Percentiles rank a stretch among this genome's conserved stretches.
Evolutionary conservation across 2,797 vertebrate genomes (phyloP).

Genomic region (Melanotaenia boesemani): DNA sequence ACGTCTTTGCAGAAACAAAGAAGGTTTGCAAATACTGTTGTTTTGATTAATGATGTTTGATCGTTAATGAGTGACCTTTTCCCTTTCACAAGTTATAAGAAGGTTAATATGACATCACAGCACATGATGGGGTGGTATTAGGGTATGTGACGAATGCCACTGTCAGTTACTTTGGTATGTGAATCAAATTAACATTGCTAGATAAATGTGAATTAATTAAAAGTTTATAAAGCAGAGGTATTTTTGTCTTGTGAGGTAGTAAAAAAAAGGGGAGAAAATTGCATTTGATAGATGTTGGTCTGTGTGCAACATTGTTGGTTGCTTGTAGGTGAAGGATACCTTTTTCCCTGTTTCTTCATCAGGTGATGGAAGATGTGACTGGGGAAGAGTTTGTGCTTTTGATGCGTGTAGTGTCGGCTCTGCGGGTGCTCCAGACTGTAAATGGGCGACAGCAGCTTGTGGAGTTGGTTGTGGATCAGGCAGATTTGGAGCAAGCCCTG

Average conservation of each 20-base stretch:
- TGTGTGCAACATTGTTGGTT: too few relatives aligned
- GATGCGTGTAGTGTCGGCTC: constrained; percentile 93
- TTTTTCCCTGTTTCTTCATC: not conserved
- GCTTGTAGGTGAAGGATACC: not conserved
- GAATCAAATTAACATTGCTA: too few relatives aligned
- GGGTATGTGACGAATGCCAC: too few relatives aligned
- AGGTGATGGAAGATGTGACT: constrained; percentile 98
- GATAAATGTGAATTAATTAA: too few relatives aligned
- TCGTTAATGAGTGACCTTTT: not conserved
- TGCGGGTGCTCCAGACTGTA: constrained; percentile 94
- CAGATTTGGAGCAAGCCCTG: constrained; percentile 94
- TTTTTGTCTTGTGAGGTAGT: too few relatives aligned
- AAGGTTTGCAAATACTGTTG: constrained; percentile 82
- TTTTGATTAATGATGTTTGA: not conserved
- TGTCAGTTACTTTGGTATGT: too few relatives aligned
- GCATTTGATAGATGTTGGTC: not conserved
- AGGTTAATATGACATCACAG: too few relatives aligned
- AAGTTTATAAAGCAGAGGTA: not conserved
- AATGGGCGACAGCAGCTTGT: constrained; percentile 96
- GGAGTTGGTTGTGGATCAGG: constrained; percentile 96
- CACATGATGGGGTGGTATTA: too few relatives aligned
- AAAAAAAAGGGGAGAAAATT: too few relatives aligned
- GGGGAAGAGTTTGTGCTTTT: constrained; percentile 98
- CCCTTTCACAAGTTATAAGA: too few relatives aligned
- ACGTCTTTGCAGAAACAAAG: constrained; percentile 92